Percentiles rank a stretch among this genome's conserved stretches.
Evolutionary conservation across 2,113 vertebrate species (phyloP).

Genomic region (Prunella himalayana): DNA sequence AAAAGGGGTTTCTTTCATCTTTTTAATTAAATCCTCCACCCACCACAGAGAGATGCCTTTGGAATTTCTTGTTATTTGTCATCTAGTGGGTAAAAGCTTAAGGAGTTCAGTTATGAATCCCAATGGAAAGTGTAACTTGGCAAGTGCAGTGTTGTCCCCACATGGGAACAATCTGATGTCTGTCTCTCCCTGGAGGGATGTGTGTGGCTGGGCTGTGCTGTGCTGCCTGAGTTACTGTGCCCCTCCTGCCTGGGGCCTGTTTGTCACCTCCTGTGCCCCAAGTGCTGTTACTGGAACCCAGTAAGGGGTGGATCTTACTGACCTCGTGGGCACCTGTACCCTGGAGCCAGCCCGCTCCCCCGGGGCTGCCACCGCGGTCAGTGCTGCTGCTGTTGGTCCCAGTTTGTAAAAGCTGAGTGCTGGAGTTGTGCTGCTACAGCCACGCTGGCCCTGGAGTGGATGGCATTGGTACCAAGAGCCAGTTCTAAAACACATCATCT

Average conservation of each 20-base stretch:
- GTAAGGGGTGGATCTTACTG: fast-evolving
- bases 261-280: background rate
- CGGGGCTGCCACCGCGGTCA: background rate
- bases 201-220: background rate
- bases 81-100: background rate
- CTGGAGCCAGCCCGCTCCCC: background rate
- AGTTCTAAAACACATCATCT: background rate
- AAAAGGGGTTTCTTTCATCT: background rate
- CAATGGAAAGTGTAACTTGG: background rate
- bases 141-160: background rate
- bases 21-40: background rate
- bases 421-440: background rate
- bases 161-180: fast-evolving
- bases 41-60: background rate
- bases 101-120: background rate
- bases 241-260: background rate
- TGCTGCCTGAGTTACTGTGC: background rate
- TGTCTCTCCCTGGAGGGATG: too few relatives aligned
- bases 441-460: background rate
- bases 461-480: background rate
- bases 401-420: background rate
- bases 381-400: background rate
- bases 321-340: background rate
- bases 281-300: background rate
- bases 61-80: background rate